Conservation (phyloP, 92 coral and sea anemone species). For the Bergia sp. region DNA sequence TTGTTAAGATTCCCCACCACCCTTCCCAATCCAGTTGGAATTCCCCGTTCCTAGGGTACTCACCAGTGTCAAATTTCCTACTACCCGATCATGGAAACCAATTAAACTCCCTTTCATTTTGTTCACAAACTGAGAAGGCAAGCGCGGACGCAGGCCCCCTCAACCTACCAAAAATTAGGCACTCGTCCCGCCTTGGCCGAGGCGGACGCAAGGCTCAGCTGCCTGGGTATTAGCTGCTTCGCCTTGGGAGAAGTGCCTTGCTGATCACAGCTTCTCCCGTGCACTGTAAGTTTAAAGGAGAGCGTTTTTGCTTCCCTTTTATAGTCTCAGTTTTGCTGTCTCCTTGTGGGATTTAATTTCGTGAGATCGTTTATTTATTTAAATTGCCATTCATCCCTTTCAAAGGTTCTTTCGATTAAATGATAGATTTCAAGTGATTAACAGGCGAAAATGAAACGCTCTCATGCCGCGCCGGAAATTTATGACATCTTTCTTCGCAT, state of each 20-base stretch:
- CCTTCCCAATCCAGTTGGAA: too few relatives aligned
- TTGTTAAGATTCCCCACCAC: too few relatives aligned
- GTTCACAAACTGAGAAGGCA: slow-evolving; percentile 22
- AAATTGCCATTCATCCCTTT: slow-evolving; percentile 3
- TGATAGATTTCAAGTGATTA: slow-evolving; percentile 23
- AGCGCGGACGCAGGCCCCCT: slow-evolving; percentile 74
- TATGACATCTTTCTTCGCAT: background rate
- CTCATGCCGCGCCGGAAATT: slow-evolving; percentile 18
- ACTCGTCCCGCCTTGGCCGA: slow-evolving; percentile 74
- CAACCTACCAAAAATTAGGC: slow-evolving; percentile 67
- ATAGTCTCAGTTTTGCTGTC: slow-evolving; percentile 30
- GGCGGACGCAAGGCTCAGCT: slow-evolving; percentile 78
- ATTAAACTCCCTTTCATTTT: too few relatives aligned
- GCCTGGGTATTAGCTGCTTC: slow-evolving; percentile 64
- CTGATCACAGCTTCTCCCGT: slow-evolving; percentile 55
- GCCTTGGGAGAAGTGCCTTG: slow-evolving; percentile 58
- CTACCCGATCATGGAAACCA: too few relatives aligned
- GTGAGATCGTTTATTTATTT: background rate
- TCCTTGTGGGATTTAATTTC: slow-evolving; percentile 24
- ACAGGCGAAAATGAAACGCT: slow-evolving; percentile 7
- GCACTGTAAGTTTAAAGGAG: slow-evolving; percentile 74
- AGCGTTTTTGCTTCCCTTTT: slow-evolving; percentile 35
- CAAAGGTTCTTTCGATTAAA: slow-evolving; percentile 10
- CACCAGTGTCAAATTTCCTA: too few relatives aligned
- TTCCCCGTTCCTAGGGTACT: too few relatives aligned